A percentile compares a stretch with the other conserved stretches of the same genome.
Evolutionary conservation across 1,140 invertebrate genomes (phyloP).

Genomic region (Hesperophylax magnus): DNA sequence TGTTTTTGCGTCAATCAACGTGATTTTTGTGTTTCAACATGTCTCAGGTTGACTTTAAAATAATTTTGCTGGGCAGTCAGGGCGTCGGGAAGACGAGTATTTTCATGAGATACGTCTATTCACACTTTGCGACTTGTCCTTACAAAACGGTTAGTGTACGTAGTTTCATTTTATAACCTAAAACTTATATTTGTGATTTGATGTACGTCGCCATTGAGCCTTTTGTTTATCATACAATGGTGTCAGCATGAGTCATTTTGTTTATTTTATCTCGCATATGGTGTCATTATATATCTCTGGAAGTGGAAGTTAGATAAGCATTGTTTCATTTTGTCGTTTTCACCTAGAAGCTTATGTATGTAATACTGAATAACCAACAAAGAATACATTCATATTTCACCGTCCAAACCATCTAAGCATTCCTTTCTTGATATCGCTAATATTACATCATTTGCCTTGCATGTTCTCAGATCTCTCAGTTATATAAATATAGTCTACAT

Average conservation of each 20-base stretch:
- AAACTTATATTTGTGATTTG: conserved; percentile 57
- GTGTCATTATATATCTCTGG: not conserved
- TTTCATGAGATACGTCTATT: conserved; percentile 72
- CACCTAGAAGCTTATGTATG: too few relatives aligned
- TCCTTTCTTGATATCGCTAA: too few relatives aligned
- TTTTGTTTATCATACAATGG: not conserved
- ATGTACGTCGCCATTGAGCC: not conserved
- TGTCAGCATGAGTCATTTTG: conserved; percentile 60
- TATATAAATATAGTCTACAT: too few relatives aligned
- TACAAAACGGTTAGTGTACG: conserved; percentile 65
- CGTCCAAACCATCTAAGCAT: too few relatives aligned
- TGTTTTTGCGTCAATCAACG: too few relatives aligned
- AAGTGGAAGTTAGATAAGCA: not conserved
- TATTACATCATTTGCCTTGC: too few relatives aligned
- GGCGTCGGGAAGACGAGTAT: conserved; percentile 78
- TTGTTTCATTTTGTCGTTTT: not conserved
- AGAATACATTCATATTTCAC: too few relatives aligned
- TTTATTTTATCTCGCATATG: not conserved
- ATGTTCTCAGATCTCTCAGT: too few relatives aligned
- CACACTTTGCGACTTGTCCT: conserved; percentile 63
- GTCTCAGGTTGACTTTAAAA: conserved; percentile 45
- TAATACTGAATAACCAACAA: too few relatives aligned
- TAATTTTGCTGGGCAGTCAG: conserved; percentile 74
- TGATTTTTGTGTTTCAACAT: too few relatives aligned
- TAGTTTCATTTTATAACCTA: conserved; percentile 1